Conservation (phyloP, 2,888 invertebrate species). For the Ptycholaimellus sp. region DNA sequence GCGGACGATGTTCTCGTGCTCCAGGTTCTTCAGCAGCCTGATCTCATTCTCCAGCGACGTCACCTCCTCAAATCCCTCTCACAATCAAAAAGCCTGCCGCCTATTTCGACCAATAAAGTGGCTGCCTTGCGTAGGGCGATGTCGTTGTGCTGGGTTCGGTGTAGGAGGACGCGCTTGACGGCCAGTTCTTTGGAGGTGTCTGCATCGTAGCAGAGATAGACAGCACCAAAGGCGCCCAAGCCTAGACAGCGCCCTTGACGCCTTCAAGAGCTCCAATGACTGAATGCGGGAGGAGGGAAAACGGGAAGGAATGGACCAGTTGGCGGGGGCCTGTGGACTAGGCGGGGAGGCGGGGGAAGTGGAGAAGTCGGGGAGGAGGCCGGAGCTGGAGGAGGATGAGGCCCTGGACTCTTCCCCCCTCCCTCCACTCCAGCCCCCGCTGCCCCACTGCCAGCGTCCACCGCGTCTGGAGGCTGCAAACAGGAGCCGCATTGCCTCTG, state of each 20-base stretch:
- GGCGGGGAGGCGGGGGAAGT: conserved; percentile 12
- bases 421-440: too few species aligned
- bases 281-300: too few species aligned
- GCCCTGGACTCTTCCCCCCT: too few species aligned
- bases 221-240: conserved; percentile 30
- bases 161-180: conserved; percentile 26
- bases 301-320: too few species aligned
- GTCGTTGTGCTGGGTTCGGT: conserved; percentile 6
- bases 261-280: too few species aligned
- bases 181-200: conserved; percentile 29
- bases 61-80: conserved; percentile 28
- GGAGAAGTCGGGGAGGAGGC: too few species aligned
- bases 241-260: conserved; percentile 26
- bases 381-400: too few species aligned
- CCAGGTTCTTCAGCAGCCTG: conserved; percentile 26
- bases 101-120: conserved; percentile 5
- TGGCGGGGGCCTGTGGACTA: conserved; percentile 25
- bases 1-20: conserved; percentile 29
- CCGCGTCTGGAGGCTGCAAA: conserved; percentile 1
- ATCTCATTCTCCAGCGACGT: conserved; percentile 29
- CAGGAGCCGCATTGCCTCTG: background rate
- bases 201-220: conserved; percentile 28
- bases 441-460: background rate
- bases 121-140: conserved; percentile 4
- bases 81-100: too few species aligned